phyloP scores from a whole-genome alignment of 92 coral and sea anemone genomes.

The Zoanthus solanderi region DNA sequence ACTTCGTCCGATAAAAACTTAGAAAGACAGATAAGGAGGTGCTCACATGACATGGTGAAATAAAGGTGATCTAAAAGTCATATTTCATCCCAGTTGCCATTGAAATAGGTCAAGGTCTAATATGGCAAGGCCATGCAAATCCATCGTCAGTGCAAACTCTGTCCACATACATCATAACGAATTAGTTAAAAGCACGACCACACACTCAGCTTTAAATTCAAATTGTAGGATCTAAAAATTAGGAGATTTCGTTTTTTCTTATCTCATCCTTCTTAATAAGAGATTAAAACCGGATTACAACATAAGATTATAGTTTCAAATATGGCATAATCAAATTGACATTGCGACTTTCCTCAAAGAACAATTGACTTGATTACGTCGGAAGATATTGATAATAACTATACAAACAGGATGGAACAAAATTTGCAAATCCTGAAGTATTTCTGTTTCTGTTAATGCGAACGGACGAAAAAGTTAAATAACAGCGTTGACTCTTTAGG shows the following conservation, averaged over 20 bases:
- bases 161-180: slow-evolving; percentile 8
- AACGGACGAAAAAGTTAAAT: neutral
- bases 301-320: neutral
- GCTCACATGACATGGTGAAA: neutral
- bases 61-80: slow-evolving; percentile 45
- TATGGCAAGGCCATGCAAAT: slow-evolving; percentile 15
- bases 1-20: slow-evolving; percentile 7
- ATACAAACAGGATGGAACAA: neutral
- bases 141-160: slow-evolving; percentile 17
- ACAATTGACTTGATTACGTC: neutral
- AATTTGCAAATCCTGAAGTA: neutral
- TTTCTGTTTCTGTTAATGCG: neutral
- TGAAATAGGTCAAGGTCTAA: slow-evolving; percentile 45
- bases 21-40: slow-evolving; percentile 15
- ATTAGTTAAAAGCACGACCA: neutral
- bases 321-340: slow-evolving; percentile 7
- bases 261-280: slow-evolving; percentile 17
- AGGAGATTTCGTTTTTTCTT: neutral
- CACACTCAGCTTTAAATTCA: slow-evolving; percentile 23
- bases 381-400: neutral
- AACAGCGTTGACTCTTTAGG: neutral
- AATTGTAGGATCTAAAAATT: neutral
- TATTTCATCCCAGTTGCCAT: slow-evolving; percentile 25
- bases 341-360: neutral
- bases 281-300: slow-evolving; percentile 30